A percentile compares a stretch with the other conserved stretches of the same genome.
phyloP scores from a whole-genome alignment of 2,888 invertebrate genomes.

The Agriopis aurantiaria region DNA sequence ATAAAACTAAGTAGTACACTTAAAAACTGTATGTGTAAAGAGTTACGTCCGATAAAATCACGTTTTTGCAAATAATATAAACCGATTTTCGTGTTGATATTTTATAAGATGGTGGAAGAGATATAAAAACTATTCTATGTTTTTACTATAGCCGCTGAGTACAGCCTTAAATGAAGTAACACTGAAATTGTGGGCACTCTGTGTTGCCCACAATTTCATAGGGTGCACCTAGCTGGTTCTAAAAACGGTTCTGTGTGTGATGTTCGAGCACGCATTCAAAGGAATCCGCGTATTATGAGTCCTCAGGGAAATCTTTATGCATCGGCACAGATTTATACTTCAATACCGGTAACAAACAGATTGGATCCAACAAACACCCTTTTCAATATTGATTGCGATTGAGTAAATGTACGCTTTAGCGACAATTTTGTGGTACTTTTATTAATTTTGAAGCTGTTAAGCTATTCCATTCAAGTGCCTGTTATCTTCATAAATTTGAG shows the following conservation, averaged over 20 bases:
- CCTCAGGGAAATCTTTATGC: slow-evolving; percentile 63
- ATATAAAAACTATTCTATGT: too few species aligned
- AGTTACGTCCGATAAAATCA: too few species aligned
- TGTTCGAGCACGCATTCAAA: slow-evolving; percentile 40
- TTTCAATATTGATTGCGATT: slow-evolving; percentile 41
- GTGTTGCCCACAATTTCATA: too few species aligned
- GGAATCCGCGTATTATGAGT: slow-evolving; percentile 48
- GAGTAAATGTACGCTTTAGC: slow-evolving; percentile 28
- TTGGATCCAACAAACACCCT: slow-evolving; percentile 38
- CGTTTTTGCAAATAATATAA: too few species aligned
- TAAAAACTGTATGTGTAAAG: too few species aligned
- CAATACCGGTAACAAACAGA: slow-evolving; percentile 29
- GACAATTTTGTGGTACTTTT: slow-evolving; percentile 6
- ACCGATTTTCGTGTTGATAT: too few species aligned
- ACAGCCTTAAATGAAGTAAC: too few species aligned
- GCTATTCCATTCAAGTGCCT: background rate
- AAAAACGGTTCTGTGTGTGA: slow-evolving; percentile 16
- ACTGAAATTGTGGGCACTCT: too few species aligned
- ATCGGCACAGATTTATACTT: slow-evolving; percentile 51
- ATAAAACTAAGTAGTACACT: too few species aligned
- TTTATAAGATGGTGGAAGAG: too few species aligned
- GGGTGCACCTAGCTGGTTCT: background rate
- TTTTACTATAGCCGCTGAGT: too few species aligned
- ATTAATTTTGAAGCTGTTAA: background rate
- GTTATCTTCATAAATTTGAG: too few species aligned